These are phyloP conservation scores for Thera britannica DNA, from an alignment of 2,888 invertebrate genomes.

Conservation along the genomic window DNA sequence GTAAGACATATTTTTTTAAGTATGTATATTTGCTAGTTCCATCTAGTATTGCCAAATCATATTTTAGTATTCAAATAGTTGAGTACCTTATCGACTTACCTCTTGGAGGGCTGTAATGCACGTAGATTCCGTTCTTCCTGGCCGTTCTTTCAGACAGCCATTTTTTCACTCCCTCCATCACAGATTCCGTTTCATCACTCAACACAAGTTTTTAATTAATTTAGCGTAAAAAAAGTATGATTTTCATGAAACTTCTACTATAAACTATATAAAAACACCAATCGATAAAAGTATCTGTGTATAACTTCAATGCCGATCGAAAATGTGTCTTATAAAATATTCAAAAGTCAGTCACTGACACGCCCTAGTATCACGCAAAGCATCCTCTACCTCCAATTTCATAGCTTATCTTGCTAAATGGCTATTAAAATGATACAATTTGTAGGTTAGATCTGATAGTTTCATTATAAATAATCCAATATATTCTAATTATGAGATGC, in stretches of 20 bases:
- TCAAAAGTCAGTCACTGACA: slow-evolving; percentile 61
- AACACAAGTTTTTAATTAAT: not conserved
- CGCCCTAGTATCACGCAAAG: slow-evolving; percentile 36
- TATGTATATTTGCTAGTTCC: too few species aligned
- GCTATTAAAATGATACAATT: too few species aligned
- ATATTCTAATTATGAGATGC: too few species aligned
- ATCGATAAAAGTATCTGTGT: slow-evolving; percentile 8
- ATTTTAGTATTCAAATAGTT: not conserved
- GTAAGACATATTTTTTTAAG: too few species aligned
- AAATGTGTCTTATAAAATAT: slow-evolving; percentile 68
- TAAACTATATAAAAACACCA: slow-evolving; percentile 4
- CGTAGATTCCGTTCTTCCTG: slow-evolving; percentile 83
- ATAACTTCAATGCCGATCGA: slow-evolving; percentile 47
- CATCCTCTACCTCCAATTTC: not conserved
- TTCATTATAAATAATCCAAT: too few species aligned
- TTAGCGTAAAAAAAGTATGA: not conserved
- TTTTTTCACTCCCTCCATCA: slow-evolving; percentile 71
- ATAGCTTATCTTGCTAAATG: not conserved
- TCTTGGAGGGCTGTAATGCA: slow-evolving; percentile 87
- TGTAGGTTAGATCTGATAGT: too few species aligned
- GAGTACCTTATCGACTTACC: slow-evolving; percentile 68
- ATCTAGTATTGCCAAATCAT: too few species aligned
- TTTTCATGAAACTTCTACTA: slow-evolving; percentile 5
- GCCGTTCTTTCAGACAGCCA: slow-evolving; percentile 60
- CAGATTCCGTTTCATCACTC: slow-evolving; percentile 9